Base-by-base conservation (phyloP, 2,113 vertebrate species). In the Jaculus jaculus region DNA sequence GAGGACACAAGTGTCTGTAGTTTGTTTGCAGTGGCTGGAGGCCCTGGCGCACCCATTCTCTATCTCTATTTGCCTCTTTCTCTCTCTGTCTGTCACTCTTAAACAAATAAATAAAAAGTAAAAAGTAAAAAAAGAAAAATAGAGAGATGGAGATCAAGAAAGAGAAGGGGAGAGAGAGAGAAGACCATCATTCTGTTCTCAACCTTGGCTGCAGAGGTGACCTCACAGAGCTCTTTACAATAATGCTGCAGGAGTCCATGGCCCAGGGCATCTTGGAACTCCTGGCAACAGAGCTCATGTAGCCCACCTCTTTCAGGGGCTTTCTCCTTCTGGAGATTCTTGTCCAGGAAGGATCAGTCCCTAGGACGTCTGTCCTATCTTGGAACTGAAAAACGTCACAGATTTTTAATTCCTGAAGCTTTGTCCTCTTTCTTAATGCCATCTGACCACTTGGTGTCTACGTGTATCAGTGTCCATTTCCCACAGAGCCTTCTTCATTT, bases 241-340 rank as follows among this genome's bases (percentile, higher is more conserved):
- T 17, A 7, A 0, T 0, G 20, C 24, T 32, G 37, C 13, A 0
- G 32, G 1, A 7, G 8, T 11, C 0, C 15, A 0, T 0, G 10
- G 26, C 24, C 15, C 2, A 15, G 6, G 54, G 21, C 37, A 63
- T 3, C 60, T 28, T n/a, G 82, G 24, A 1, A 5, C 8, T 32
- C 17, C 11, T 0, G 7, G 26, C 1, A 30, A 10, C 15, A 85
- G 16, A 72, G 24, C 6, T 28, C 3, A 9, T 0, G 2, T 10
- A 1, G 12, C n/a, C 2, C 12, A 11, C n/a, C 4, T 7, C 12
- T 51, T n/a, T 18, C 12, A 51, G 91, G 28, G 28, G 18, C 54
- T 63, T 84, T 47, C 21, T 74, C 7, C 5, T 23, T 16, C 39
- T 58, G 28, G 66, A 84, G 20, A 42, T 26, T n/a, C 13, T 69